A percentile compares a stretch with the other conserved stretches of the same genome.
phyloP scores from a whole-genome alignment of 2,113 vertebrate genomes.

The Oxyura jamaicensis region DNA sequence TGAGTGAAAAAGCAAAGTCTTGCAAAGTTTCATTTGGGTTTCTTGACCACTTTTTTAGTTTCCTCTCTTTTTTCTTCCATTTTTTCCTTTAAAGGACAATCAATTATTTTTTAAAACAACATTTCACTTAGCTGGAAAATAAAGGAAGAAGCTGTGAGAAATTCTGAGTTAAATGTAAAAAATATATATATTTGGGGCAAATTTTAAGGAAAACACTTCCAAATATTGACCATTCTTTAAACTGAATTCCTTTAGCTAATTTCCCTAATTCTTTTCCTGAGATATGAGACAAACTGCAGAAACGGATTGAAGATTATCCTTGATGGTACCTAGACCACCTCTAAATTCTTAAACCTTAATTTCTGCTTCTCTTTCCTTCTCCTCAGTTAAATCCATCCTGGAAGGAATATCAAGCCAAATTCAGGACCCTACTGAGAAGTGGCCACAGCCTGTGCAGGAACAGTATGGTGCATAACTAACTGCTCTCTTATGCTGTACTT shows the following conservation, averaged over 20 bases:
- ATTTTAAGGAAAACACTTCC: not conserved
- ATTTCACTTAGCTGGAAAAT: not conserved
- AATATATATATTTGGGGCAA: not conserved
- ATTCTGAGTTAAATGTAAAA: slow-evolving; percentile 12
- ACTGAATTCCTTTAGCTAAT: slow-evolving; percentile 17
- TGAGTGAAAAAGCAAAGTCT: not conserved
- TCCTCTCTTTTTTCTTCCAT: not conserved
- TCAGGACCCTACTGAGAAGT: not conserved
- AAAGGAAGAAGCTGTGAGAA: slow-evolving; percentile 2
- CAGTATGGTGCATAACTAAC: not conserved
- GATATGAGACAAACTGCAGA: not conserved
- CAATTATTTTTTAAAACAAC: not conserved
- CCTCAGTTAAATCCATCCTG: not conserved
- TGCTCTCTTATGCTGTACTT: not conserved
- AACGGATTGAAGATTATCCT: not conserved
- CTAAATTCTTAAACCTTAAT: not conserved
- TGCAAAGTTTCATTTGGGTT: not conserved
- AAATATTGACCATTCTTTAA: not conserved
- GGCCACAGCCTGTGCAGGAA: not conserved
- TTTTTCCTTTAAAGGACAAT: not conserved
- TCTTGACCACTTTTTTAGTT: not conserved
- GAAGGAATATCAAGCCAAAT: not conserved
- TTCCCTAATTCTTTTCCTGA: not conserved
- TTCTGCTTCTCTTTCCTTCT: not conserved
- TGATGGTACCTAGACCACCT: not conserved